Conservation (phyloP, 1,140 invertebrate genomes). For the Drosophila teissieri region DNA sequence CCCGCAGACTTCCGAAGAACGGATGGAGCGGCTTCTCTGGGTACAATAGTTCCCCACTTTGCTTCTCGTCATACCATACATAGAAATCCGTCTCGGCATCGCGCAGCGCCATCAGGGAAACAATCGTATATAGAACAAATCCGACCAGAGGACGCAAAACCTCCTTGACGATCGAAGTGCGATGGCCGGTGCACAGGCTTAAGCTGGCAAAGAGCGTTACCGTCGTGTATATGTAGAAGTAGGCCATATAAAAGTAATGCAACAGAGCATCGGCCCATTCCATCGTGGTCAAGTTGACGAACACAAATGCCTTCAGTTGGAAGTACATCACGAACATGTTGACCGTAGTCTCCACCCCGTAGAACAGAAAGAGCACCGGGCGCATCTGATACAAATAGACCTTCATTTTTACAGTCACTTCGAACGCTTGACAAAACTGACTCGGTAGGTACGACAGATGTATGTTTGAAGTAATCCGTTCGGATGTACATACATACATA, state of each 20-base stretch:
- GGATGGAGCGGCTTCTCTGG: conserved; percentile 39
- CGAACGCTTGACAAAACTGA: conserved; percentile 28
- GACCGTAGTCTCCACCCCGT: conserved; percentile 23
- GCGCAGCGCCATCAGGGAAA: conserved; percentile 39
- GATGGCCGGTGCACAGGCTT: conserved; percentile 47
- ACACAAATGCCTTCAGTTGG: conserved; percentile 23
- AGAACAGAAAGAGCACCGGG: conserved; percentile 51
- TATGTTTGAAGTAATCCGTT: not conserved
- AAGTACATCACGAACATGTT: conserved; percentile 41
- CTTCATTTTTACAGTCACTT: conserved; percentile 7
- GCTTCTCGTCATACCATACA: not conserved
- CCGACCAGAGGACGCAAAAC: conserved; percentile 19
- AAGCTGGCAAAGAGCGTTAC: conserved; percentile 44
- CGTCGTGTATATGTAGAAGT: conserved; percentile 32
- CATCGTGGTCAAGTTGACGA: not conserved
- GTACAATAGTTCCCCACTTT: accelerated
- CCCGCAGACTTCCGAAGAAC: conserved; percentile 25
- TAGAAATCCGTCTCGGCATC: conserved; percentile 36
- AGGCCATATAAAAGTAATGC: conserved; percentile 7
- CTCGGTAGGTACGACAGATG: conserved; percentile 29
- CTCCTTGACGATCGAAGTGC: conserved; percentile 8
- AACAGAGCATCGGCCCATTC: not conserved
- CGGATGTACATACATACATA: no score
- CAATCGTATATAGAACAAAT: conserved; percentile 19
- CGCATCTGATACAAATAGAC: conserved; percentile 18